Evolutionary conservation across 2,797 vertebrate genomes (phyloP).

Genomic region (Bryconaethiops microstoma): DNA sequence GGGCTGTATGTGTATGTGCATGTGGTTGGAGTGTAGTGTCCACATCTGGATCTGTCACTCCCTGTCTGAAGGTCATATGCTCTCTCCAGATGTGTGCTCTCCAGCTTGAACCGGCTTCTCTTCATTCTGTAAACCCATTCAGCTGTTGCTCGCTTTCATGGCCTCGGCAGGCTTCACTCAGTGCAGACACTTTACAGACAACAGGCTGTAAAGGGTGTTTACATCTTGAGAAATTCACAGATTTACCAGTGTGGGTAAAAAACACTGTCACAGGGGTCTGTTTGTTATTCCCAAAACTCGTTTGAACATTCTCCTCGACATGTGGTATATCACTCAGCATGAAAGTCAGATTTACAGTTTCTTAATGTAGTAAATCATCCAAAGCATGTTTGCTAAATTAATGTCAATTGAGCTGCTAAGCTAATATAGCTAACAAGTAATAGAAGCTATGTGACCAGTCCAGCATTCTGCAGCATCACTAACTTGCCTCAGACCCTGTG

Average conservation of each 20-base stretch:
- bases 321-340: not conserved
- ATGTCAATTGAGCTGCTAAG: too few species aligned
- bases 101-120: not conserved
- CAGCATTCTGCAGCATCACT: too few species aligned
- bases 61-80: slow-evolving; percentile 2
- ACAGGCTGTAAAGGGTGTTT: not conserved
- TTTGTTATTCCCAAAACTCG: not conserved
- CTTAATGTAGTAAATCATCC: too few species aligned
- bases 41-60: slow-evolving; percentile 26
- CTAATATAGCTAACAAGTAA: too few species aligned
- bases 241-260: not conserved
- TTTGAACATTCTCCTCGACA: not conserved
- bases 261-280: not conserved
- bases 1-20: not conserved
- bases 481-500: too few species aligned
- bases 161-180: not conserved
- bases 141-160: not conserved
- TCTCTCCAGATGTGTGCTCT: slow-evolving; percentile 25
- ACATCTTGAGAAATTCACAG: not conserved
- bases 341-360: too few species aligned
- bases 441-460: too few species aligned
- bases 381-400: too few species aligned
- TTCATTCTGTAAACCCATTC: not conserved
- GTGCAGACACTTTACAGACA: not conserved
- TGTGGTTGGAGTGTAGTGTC: slow-evolving; percentile 21